Conservation (phyloP, 1,140 invertebrate species). For the Tachypleus tridentatus region DNA sequence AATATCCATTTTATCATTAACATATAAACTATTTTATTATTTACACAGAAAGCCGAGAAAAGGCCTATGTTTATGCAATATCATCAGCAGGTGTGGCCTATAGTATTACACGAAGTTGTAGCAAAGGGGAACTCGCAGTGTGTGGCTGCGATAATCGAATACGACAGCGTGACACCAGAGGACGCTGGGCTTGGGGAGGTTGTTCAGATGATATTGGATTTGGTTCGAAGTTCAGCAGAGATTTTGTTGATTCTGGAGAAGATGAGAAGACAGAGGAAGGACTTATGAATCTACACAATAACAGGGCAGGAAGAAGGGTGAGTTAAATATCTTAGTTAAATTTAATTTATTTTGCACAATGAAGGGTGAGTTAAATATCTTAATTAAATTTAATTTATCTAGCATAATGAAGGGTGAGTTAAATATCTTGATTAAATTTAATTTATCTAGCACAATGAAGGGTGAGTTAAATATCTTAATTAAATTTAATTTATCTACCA, state of each 20-base stretch:
- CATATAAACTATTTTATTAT: no score
- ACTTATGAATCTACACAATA: conserved; percentile 42
- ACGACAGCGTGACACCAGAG: conserved; percentile 16
- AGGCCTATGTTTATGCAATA: conserved; percentile 82
- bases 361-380: no score
- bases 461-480: conserved; percentile 23
- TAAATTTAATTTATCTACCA: no score
- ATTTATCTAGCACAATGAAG: conserved; percentile 22
- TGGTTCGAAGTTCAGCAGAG: conserved; percentile 40
- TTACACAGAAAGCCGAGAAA: conserved; percentile 71
- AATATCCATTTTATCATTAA: no score
- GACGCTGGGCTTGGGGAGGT: conserved; percentile 28
- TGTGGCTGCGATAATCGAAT: conserved; percentile 62
- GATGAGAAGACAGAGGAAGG: conserved; percentile 26
- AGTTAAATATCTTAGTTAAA: no score
- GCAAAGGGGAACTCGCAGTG: conserved; percentile 68
- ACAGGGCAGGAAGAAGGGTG: conserved; percentile 40
- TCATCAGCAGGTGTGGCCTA: conserved; percentile 80
- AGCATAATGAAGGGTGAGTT: no score
- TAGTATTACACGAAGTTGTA: conserved; percentile 78
- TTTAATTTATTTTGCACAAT: no score
- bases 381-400: no score
- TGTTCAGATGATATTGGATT: conserved; percentile 29
- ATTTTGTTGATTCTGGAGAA: conserved; percentile 63
- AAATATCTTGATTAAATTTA: no score